Percentiles rank a stretch among this genome's conserved stretches.
Conservation (phyloP, 1,140 invertebrate species). For the Watersipora subatra region DNA sequence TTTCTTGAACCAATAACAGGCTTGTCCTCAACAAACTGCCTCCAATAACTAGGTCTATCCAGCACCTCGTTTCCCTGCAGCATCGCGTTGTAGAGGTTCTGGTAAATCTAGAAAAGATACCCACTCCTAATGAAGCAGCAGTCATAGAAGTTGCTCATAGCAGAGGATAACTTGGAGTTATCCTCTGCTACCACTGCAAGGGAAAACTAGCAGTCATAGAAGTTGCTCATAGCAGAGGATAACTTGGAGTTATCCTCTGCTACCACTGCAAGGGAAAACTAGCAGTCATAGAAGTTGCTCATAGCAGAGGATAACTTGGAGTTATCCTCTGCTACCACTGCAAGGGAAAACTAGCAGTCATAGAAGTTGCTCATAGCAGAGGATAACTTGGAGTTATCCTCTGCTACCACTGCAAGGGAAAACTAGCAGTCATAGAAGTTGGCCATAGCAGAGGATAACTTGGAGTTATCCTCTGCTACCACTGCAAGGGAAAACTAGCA, state of each 20-base stretch:
- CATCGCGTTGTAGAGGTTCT: constrained; percentile 63
- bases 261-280: background rate
- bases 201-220: background rate
- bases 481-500: no score
- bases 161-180: background rate
- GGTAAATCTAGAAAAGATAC: constrained; percentile 53
- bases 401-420: no score
- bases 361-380: no score
- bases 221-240: background rate
- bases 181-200: background rate
- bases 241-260: background rate
- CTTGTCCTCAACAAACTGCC: constrained; percentile 46
- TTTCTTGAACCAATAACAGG: constrained; percentile 16
- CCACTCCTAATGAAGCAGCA: background rate
- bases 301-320: no score
- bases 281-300: no score
- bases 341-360: no score
- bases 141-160: background rate
- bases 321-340: no score
- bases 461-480: no score
- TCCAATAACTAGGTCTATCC: constrained; percentile 64
- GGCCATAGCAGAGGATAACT: no score
- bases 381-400: no score
- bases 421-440: no score
- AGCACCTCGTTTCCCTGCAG: constrained; percentile 55